phyloP scores from a whole-genome alignment of 1,140 invertebrate genomes.

The Macrotrachela quadricornifera region DNA sequence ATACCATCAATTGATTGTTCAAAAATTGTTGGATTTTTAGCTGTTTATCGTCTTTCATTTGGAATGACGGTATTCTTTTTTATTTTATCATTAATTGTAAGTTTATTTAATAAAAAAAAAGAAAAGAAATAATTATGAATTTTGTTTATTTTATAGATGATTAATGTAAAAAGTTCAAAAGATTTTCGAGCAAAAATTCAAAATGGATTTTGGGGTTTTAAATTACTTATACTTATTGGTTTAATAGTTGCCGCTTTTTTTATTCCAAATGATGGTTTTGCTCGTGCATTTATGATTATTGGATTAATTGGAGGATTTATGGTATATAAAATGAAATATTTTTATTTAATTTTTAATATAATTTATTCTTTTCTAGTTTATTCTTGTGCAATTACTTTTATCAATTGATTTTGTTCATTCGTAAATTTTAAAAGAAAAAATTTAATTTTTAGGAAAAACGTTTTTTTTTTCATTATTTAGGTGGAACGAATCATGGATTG shows the following conservation, averaged over 20 bases:
- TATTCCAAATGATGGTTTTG: constrained; percentile 53
- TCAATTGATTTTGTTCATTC: constrained; percentile 6
- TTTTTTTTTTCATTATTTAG: not conserved
- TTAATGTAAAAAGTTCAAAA: constrained; percentile 40
- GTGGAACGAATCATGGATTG: constrained; percentile 8
- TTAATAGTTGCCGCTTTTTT: constrained; percentile 86
- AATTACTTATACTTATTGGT: constrained; percentile 77
- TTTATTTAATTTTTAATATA: too few relatives aligned
- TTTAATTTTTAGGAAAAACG: too few relatives aligned
- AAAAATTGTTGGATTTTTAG: constrained; percentile 61
- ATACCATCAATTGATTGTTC: constrained; percentile 36
- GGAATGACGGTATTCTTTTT: constrained; percentile 63
- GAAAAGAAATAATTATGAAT: too few relatives aligned
- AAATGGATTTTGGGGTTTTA: constrained; percentile 98
- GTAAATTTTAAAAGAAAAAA: too few relatives aligned
- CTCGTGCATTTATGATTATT: constrained; percentile 14
- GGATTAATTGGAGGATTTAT: constrained; percentile 51
- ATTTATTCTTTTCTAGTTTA: constrained; percentile 18
- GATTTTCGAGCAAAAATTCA: constrained; percentile 80
- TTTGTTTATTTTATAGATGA: not conserved
- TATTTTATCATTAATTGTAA: not conserved
- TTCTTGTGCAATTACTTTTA: constrained; percentile 6
- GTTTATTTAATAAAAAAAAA: too few relatives aligned
- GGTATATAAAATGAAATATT: too few relatives aligned
- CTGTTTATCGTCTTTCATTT: constrained; percentile 78